These are phyloP conservation scores for Regulus satrapa DNA, from an alignment of 2,113 vertebrate species.

Conservation along the genomic window DNA sequence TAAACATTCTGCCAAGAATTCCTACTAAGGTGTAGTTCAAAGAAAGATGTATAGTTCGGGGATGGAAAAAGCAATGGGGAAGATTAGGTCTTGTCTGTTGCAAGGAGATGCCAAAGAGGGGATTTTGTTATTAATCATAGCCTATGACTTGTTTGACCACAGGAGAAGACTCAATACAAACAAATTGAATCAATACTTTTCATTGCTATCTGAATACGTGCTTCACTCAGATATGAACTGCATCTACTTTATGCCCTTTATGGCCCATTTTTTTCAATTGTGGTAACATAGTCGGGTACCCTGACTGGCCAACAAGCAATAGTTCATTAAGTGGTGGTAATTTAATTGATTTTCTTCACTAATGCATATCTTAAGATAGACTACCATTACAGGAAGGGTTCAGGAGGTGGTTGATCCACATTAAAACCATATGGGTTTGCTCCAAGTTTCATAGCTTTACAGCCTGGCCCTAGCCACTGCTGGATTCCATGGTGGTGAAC, in stretches of 20 bases:
- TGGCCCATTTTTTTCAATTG: background rate
- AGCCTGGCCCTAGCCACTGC: background rate
- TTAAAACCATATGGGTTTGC: background rate
- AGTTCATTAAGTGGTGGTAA: background rate
- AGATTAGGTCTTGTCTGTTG: background rate
- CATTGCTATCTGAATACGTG: background rate
- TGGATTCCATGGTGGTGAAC: background rate
- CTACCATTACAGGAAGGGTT: background rate
- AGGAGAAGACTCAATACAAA: background rate
- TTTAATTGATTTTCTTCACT: constrained; percentile 34
- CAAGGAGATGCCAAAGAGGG: background rate
- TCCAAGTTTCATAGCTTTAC: background rate
- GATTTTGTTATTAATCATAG: background rate
- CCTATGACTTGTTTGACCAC: background rate
- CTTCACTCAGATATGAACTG: background rate
- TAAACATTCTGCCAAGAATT: background rate
- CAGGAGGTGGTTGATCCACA: background rate
- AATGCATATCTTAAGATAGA: constrained; percentile 6
- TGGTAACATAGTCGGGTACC: background rate
- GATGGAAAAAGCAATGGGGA: background rate
- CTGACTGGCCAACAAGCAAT: background rate
- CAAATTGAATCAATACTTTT: background rate
- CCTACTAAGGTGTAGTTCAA: background rate
- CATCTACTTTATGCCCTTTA: background rate
- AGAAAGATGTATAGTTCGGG: fast-evolving